These are phyloP conservation scores for Columba janthina DNA, from an alignment of 2,113 vertebrate genomes.

Conservation along the genomic window DNA sequence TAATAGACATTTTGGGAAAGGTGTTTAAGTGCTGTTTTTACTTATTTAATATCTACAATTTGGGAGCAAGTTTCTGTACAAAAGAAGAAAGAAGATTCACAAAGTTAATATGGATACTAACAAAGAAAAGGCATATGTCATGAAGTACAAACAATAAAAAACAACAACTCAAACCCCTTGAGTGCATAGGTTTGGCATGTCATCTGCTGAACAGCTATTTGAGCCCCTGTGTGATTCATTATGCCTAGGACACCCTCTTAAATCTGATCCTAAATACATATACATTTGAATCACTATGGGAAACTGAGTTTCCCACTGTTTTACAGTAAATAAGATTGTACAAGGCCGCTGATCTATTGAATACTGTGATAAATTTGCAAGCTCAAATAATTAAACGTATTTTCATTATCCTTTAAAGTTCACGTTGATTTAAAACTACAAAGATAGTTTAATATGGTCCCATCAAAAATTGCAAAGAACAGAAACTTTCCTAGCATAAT, in stretches of 20 bases:
- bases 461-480: neutral
- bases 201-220: neutral
- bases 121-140: neutral
- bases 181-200: neutral
- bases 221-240: neutral
- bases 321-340: neutral
- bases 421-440: neutral
- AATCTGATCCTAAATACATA: neutral
- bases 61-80: neutral
- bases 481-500: neutral
- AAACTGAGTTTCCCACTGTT: neutral
- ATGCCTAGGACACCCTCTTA: neutral
- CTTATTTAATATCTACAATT: neutral
- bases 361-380: neutral
- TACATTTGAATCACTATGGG: neutral
- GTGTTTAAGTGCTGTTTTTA: neutral
- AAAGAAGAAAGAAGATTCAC: neutral
- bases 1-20: neutral
- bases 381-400: neutral
- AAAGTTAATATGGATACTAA: neutral
- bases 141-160: neutral
- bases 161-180: neutral
- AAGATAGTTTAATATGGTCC: neutral
- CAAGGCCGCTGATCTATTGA: neutral
- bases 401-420: neutral